Conservation (phyloP, 2,797 vertebrate species). For the Rhabdophis nuchalis region DNA sequence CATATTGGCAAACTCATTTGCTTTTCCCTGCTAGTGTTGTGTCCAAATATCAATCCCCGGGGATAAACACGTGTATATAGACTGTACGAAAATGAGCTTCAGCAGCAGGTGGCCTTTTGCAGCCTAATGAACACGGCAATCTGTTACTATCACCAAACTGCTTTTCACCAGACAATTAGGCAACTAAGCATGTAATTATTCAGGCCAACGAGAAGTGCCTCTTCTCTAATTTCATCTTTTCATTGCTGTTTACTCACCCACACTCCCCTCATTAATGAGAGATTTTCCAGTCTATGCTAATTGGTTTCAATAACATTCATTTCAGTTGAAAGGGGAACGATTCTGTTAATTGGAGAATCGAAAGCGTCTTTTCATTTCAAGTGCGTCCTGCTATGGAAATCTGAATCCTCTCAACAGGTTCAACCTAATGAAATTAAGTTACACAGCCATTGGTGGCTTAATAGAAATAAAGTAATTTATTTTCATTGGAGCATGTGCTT, state of each 20-base stretch:
- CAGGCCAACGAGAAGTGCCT: constrained; percentile 98
- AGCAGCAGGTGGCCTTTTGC: constrained; percentile 99
- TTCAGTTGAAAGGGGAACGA: constrained; percentile 98
- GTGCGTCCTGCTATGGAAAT: constrained; percentile 90
- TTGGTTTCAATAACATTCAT: constrained; percentile 99
- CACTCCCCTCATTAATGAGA: constrained; percentile 99
- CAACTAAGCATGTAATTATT: constrained; percentile 99
- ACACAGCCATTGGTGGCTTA: constrained; percentile 84
- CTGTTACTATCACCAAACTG: constrained; percentile 90
- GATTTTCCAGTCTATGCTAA: constrained; percentile 99
- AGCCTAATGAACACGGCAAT: constrained; percentile 99
- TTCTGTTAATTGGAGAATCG: constrained; percentile 98
- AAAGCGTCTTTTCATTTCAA: constrained; percentile 95
- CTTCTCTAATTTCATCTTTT: constrained; percentile 99
- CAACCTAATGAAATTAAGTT: constrained; percentile 98
- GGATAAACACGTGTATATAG: constrained; percentile 91
- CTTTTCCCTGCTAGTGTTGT: constrained; percentile 91
- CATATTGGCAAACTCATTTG: constrained; percentile 99
- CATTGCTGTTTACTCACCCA: constrained; percentile 99
- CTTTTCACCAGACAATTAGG: constrained; percentile 99
- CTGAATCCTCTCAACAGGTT: constrained; percentile 95
- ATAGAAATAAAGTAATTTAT: constrained; percentile 98
- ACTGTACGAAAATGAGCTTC: constrained; percentile 86
- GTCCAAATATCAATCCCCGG: constrained; percentile 85
- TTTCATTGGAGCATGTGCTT: constrained; percentile 95